phyloP scores from a whole-genome alignment of 2,888 invertebrate genomes.

The Leistus spinibarbis region DNA sequence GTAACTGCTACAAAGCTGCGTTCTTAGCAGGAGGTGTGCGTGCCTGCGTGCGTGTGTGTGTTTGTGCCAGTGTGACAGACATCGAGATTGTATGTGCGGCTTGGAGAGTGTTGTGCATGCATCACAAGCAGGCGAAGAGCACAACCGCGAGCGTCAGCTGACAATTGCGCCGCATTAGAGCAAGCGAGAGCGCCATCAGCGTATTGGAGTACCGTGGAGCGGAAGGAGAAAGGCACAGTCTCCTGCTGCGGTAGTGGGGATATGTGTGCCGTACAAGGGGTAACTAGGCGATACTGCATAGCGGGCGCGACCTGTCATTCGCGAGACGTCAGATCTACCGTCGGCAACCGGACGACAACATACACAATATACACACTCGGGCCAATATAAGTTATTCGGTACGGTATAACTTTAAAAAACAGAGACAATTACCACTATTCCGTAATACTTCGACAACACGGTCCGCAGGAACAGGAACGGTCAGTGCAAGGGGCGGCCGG shows the following conservation, averaged over 20 bases:
- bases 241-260: slow-evolving; percentile 6
- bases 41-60: neutral
- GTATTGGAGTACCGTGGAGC: neutral
- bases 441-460: neutral
- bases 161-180: neutral
- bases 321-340: slow-evolving; percentile 43
- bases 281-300: slow-evolving; percentile 54
- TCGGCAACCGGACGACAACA: slow-evolving; percentile 6
- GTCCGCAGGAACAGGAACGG: neutral
- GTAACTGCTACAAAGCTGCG: neutral
- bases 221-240: neutral
- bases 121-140: neutral
- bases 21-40: slow-evolving; percentile 3
- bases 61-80: neutral
- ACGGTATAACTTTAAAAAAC: neutral
- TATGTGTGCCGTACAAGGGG: slow-evolving; percentile 39
- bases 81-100: neutral
- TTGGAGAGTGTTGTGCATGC: neutral
- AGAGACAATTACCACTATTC: neutral
- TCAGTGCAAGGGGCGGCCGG: neutral
- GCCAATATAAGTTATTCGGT: neutral
- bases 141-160: neutral
- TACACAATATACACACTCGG: neutral
- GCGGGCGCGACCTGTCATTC: slow-evolving; percentile 55
- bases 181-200: neutral